These are phyloP conservation scores for Ctenopoma kingsleyae DNA, from an alignment of 2,797 vertebrate species.

Conservation along the genomic window DNA sequence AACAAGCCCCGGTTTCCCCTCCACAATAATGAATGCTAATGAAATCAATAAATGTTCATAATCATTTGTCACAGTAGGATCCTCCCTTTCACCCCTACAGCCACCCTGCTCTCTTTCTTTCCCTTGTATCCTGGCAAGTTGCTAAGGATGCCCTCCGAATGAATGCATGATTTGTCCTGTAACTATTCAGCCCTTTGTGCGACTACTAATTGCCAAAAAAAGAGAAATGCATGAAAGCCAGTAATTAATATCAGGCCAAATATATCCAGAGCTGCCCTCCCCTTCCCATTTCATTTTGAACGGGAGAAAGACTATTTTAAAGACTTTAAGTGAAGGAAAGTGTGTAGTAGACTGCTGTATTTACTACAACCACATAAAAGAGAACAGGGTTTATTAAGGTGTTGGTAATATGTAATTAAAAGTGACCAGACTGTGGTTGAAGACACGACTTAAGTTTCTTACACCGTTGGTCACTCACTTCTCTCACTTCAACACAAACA, in stretches of 20 bases:
- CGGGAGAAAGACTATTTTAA: neutral
- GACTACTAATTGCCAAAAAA: conserved; percentile 74
- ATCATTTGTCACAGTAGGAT: conserved; percentile 80
- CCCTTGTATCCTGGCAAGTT: conserved; percentile 61
- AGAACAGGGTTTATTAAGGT: conserved; percentile 48
- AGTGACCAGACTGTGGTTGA: conserved; percentile 52
- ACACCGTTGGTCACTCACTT: conserved; percentile 53
- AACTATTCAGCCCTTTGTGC: conserved; percentile 72
- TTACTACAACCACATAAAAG: conserved; percentile 37
- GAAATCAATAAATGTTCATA: conserved; percentile 85
- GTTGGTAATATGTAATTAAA: conserved; percentile 68
- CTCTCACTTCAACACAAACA: conserved; percentile 78
- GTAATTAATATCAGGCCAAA: conserved; percentile 80
- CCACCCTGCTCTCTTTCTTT: conserved; percentile 45
- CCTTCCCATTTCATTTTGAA: conserved; percentile 47
- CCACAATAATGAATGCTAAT: conserved; percentile 82
- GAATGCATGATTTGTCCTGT: conserved; percentile 72
- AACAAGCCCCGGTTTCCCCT: conserved; percentile 28
- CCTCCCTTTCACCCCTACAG: conserved; percentile 45
- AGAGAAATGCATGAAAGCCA: conserved; percentile 64
- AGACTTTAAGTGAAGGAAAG: conserved; percentile 11
- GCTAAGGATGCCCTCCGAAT: conserved; percentile 66
- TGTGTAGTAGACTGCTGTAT: conserved; percentile 43
- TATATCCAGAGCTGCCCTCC: conserved; percentile 61
- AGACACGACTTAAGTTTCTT: conserved; percentile 51